Evolutionary conservation across 2,888 invertebrate genomes (phyloP).

Genomic region (Hemithea aestivaria): DNA sequence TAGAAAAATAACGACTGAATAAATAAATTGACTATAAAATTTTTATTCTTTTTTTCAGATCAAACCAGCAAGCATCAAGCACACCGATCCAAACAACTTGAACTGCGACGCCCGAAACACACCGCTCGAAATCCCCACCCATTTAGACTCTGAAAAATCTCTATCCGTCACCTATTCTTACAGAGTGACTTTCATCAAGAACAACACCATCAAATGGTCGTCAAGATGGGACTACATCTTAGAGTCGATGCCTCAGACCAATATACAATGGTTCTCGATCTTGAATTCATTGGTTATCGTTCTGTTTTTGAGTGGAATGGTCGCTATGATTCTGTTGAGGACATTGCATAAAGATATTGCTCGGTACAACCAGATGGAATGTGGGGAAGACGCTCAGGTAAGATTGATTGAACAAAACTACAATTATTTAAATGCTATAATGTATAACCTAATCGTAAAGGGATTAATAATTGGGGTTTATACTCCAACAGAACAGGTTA

Average conservation of each 20-base stretch:
- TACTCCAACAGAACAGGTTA: too few relatives aligned
- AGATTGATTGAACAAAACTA: slow-evolving; percentile 34
- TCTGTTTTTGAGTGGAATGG: slow-evolving; percentile 98
- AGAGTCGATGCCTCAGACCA: slow-evolving; percentile 98
- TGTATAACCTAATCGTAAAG: too few relatives aligned
- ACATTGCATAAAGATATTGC: slow-evolving; percentile 99
- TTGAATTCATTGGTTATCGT: slow-evolving; percentile 98
- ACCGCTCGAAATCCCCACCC: slow-evolving; percentile 85
- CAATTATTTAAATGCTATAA: too few relatives aligned
- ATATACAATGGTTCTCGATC: slow-evolving; percentile 99
- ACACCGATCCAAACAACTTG: slow-evolving; percentile 58
- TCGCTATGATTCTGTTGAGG: slow-evolving; percentile 98
- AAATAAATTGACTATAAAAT: too few relatives aligned
- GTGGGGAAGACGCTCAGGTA: slow-evolving; percentile 95
- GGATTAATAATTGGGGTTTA: too few relatives aligned
- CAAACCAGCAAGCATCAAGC: slow-evolving; percentile 79
- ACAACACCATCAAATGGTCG: slow-evolving; percentile 96
- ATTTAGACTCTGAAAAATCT: slow-evolving; percentile 65
- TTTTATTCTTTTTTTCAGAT: too few relatives aligned
- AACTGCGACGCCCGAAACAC: slow-evolving; percentile 73
- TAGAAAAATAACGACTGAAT: too few relatives aligned
- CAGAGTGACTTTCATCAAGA: slow-evolving; percentile 87
- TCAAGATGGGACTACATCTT: slow-evolving; percentile 99
- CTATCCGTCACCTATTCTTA: slow-evolving; percentile 91
- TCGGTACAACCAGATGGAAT: slow-evolving; percentile 97